Percentiles rank a stretch among this genome's conserved stretches.
phyloP scores from a whole-genome alignment of 2,113 vertebrate species.

The Caranx melampygus region DNA sequence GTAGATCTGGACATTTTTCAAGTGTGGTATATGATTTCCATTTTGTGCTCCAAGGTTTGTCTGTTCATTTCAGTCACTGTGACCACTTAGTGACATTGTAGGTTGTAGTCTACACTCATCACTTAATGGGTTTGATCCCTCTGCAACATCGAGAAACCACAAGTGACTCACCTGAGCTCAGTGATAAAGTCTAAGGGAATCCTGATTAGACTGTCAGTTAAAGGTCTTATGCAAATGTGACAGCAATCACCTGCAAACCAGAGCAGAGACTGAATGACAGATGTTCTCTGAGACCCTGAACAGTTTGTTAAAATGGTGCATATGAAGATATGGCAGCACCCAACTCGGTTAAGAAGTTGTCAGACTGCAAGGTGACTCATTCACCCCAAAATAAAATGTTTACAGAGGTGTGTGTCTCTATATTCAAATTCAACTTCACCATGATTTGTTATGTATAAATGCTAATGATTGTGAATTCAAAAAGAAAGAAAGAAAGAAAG shows the following conservation, averaged over 20 bases:
- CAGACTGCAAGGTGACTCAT: background rate
- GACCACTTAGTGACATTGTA: too few relatives aligned
- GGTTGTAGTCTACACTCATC: background rate
- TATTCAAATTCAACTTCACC: background rate
- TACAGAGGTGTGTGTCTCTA: background rate
- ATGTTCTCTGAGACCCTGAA: background rate
- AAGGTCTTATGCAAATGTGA: slow-evolving; percentile 27
- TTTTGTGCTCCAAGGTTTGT: background rate
- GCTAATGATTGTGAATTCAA: too few relatives aligned
- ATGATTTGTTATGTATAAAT: background rate
- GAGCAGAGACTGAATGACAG: background rate
- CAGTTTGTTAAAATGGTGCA: background rate
- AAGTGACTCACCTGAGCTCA: background rate
- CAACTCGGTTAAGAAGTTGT: background rate
- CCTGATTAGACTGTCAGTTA: background rate
- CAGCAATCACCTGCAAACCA: background rate
- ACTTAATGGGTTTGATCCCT: slow-evolving; percentile 35
- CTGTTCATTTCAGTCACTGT: background rate
- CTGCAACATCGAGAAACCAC: background rate
- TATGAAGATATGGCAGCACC: background rate
- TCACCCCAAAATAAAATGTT: background rate
- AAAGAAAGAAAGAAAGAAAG: too few relatives aligned
- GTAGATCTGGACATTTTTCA: background rate
- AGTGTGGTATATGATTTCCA: background rate
- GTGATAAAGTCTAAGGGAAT: background rate